A percentile compares a stretch with the other conserved stretches of the same genome.
Evolutionary conservation across 2,888 invertebrate genomes (phyloP).

Genomic region (Drosophila suboccidentalis): DNA sequence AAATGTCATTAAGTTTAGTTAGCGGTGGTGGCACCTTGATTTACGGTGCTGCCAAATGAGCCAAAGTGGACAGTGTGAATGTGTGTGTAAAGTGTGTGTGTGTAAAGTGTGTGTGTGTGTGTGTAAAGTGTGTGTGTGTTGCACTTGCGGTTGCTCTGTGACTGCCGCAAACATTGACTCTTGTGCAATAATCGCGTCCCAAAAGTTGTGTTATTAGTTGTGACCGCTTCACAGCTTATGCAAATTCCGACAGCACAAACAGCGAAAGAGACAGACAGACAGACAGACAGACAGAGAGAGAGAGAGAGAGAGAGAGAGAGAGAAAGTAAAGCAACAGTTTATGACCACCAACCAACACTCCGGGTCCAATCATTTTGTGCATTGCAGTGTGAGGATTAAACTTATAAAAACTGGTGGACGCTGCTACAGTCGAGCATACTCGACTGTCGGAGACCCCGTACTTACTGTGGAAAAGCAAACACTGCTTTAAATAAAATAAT

Average conservation of each 20-base stretch:
- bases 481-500: too few relatives aligned
- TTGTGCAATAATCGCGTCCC: slow-evolving; percentile 3
- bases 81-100: neutral
- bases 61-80: slow-evolving; percentile 14
- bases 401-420: too few relatives aligned
- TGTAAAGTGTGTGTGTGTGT: slow-evolving; percentile 13
- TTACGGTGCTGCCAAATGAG: slow-evolving; percentile 46
- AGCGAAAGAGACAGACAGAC: neutral
- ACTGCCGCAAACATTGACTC: slow-evolving; percentile 14
- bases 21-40: slow-evolving; percentile 57
- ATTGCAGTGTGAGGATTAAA: slow-evolving; percentile 19
- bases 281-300: neutral
- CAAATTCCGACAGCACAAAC: slow-evolving; percentile 34
- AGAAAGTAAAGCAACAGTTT: slow-evolving; percentile 27
- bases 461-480: too few relatives aligned
- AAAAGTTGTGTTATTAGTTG: slow-evolving; percentile 70
- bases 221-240: slow-evolving; percentile 52
- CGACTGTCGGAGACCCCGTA: too few relatives aligned
- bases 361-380: slow-evolving; percentile 26
- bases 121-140: slow-evolving; percentile 11
- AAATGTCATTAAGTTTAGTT: slow-evolving; percentile 65
- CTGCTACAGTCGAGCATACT: too few relatives aligned
- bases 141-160: slow-evolving; percentile 30
- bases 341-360: slow-evolving; percentile 18
- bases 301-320: neutral